Percentiles rank a stretch among this genome's conserved stretches.
These are phyloP conservation scores for Pteruthius melanotis DNA, from an alignment of 2,113 vertebrate genomes.

Conservation along the genomic window DNA sequence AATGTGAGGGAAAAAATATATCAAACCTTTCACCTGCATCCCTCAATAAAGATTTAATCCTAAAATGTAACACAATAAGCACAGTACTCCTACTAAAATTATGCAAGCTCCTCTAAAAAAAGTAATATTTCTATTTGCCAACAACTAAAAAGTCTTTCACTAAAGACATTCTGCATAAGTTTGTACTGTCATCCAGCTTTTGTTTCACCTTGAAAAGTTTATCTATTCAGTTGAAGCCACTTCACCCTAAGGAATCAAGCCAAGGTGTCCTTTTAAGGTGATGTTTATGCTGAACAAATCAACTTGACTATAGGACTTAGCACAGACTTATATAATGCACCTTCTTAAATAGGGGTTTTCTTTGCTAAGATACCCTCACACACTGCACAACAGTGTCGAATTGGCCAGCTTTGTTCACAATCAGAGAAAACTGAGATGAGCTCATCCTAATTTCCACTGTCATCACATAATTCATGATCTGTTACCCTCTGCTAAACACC, in stretches of 20 bases:
- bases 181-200: not conserved
- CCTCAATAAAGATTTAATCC: not conserved
- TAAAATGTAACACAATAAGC: not conserved
- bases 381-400: not conserved
- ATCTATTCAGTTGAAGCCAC: not conserved
- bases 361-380: not conserved
- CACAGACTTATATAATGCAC: not conserved
- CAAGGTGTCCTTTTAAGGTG: conserved; percentile 9
- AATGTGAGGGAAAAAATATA: not conserved
- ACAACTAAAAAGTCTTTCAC: not conserved
- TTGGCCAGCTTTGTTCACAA: not conserved
- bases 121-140: not conserved
- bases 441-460: not conserved
- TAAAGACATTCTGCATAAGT: not conserved
- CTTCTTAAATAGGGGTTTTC: not conserved
- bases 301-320: not conserved
- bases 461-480: not conserved
- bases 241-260: not conserved
- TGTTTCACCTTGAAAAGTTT: not conserved
- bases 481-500: not conserved
- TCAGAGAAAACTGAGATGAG: not conserved
- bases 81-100: not conserved
- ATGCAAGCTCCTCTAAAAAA: not conserved
- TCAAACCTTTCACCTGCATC: not conserved
- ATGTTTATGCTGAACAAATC: conserved; percentile 12